Evolutionary conservation across 2,113 vertebrate genomes (phyloP).

Genomic region (Syrrhaptes paradoxus): DNA sequence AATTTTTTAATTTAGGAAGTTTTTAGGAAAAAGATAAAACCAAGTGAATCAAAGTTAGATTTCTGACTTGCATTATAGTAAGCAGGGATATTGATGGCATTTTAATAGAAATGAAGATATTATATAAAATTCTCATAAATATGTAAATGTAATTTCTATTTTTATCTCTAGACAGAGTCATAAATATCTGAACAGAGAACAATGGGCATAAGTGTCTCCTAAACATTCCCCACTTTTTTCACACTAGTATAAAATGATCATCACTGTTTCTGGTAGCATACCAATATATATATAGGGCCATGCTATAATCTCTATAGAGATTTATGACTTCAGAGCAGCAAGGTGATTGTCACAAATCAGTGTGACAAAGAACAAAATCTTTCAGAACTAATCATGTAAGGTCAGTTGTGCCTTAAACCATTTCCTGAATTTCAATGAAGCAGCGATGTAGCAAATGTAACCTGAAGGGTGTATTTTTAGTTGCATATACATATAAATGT

Average conservation of each 20-base stretch:
- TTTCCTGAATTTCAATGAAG: background rate
- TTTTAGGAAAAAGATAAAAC: background rate
- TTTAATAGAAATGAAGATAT: background rate
- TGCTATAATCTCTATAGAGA: background rate
- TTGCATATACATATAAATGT: background rate
- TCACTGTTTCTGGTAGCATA: background rate
- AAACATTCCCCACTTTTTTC: background rate
- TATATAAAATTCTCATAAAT: conserved; percentile 26
- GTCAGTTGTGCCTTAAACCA: conserved; percentile 6
- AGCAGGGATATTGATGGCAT: background rate
- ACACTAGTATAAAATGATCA: background rate
- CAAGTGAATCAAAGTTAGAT: background rate
- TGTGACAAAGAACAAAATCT: conserved; percentile 29
- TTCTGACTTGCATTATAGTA: background rate
- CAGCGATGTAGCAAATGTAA: background rate
- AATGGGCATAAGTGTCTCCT: conserved; percentile 13
- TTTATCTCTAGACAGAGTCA: conserved; percentile 23
- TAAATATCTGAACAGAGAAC: conserved; percentile 42
- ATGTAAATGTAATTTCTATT: conserved; percentile 52
- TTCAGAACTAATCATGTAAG: conserved; percentile 32
- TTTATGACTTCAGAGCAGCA: conserved; percentile 1
- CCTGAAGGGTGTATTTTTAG: background rate
- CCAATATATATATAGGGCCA: background rate
- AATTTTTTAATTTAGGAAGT: background rate
- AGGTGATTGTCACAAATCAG: conserved; percentile 50